Conservation (phyloP, 2,113 vertebrate species). For the Scortum barcoo region DNA sequence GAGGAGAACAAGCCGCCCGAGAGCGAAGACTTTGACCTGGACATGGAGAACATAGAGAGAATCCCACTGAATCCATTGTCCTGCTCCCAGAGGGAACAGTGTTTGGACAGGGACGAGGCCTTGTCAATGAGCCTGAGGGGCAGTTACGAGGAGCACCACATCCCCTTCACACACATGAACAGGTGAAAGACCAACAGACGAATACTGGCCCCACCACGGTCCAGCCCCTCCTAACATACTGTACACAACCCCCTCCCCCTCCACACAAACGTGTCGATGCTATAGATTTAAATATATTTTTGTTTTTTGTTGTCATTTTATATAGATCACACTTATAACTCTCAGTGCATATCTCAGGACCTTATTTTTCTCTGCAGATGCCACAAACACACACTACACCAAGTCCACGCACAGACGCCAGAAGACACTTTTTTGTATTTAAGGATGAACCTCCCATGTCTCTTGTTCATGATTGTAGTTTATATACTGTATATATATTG, state of each 20-base stretch:
- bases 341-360: slow-evolving; percentile 92
- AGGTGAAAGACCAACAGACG: slow-evolving; percentile 95
- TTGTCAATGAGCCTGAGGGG: slow-evolving; percentile 89
- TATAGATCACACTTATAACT: slow-evolving; percentile 79
- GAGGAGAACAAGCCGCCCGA: slow-evolving; percentile 97
- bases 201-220: slow-evolving; percentile 90
- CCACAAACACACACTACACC: slow-evolving; percentile 83
- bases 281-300: slow-evolving; percentile 76
- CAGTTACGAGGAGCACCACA: slow-evolving; percentile 93
- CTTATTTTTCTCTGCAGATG: slow-evolving; percentile 81
- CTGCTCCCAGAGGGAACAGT: slow-evolving; percentile 89
- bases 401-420: slow-evolving; percentile 65
- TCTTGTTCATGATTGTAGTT: slow-evolving; percentile 77
- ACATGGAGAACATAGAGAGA: slow-evolving; percentile 98
- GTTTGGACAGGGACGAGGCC: slow-evolving; percentile 85
- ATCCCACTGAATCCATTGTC: slow-evolving; percentile 96
- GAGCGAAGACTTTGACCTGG: slow-evolving; percentile 93
- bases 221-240: slow-evolving; percentile 91
- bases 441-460: slow-evolving; percentile 59
- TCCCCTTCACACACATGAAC: slow-evolving; percentile 97
- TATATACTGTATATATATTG: slow-evolving; percentile 77
- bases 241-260: slow-evolving; percentile 44
- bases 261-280: slow-evolving; percentile 30
- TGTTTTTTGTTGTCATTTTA: slow-evolving; percentile 77
- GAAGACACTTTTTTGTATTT: slow-evolving; percentile 77